Conservation (phyloP, 2,888 invertebrate genomes). For the Cheiracanthium punctorium region DNA sequence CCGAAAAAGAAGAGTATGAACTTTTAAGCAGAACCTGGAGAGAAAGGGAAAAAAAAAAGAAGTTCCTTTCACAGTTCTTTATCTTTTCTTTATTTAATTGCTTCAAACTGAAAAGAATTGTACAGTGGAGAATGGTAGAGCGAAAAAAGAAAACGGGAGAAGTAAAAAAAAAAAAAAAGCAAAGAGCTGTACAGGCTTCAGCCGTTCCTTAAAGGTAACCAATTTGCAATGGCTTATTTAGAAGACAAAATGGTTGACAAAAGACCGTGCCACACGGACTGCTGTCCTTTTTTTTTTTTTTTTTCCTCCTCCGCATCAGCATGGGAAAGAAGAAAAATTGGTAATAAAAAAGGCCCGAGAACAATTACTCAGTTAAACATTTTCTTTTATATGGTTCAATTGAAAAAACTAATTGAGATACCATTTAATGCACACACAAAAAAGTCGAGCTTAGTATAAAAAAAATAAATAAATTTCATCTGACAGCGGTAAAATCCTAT, state of each 20-base stretch:
- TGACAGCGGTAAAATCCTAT: constrained; percentile 62
- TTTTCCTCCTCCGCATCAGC: background rate
- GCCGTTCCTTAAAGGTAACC: constrained; percentile 58
- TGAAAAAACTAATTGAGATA: constrained; percentile 68
- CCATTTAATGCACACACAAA: constrained; percentile 41
- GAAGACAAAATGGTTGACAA: constrained; percentile 49
- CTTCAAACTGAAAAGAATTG: constrained; percentile 58
- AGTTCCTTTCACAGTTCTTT: constrained; percentile 46
- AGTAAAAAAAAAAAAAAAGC: constrained; percentile 15
- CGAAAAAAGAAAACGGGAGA: constrained; percentile 11
- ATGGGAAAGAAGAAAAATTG: constrained; percentile 25
- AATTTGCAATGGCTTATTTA: constrained; percentile 69
- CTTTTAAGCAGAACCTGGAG: constrained; percentile 19
- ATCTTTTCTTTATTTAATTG: constrained; percentile 68
- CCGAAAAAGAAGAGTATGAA: constrained; percentile 34
- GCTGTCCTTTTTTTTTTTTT: constrained; percentile 40
- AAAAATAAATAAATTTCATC: constrained; percentile 52
- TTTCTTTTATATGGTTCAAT: constrained; percentile 68
- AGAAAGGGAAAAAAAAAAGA: background rate
- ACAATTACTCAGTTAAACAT: constrained; percentile 69
- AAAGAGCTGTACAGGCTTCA: constrained; percentile 8
- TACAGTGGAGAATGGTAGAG: constrained; percentile 13
- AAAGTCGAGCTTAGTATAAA: constrained; percentile 13
- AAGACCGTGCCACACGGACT: constrained; percentile 28
- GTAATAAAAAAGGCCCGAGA: constrained; percentile 43